These are phyloP conservation scores for Spilosoma lubricipeda DNA, from an alignment of 2,888 invertebrate genomes.

Conservation along the genomic window DNA sequence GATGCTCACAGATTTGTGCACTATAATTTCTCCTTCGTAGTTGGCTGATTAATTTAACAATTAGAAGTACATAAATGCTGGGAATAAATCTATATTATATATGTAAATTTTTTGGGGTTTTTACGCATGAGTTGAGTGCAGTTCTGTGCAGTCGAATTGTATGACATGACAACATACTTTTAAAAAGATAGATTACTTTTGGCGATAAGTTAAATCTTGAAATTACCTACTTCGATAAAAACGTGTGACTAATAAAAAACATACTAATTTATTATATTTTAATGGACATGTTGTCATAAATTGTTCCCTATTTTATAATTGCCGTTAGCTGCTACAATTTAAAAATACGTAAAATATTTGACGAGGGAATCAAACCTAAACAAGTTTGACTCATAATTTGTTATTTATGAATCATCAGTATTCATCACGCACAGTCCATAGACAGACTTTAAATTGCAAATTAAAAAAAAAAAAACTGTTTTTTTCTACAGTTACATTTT, in stretches of 20 bases:
- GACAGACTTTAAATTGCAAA: too few relatives aligned
- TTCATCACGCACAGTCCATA: conserved; percentile 30
- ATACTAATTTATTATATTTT: background rate
- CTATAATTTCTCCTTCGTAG: too few relatives aligned
- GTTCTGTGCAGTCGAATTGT: background rate
- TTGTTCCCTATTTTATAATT: too few relatives aligned
- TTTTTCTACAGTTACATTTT: too few relatives aligned
- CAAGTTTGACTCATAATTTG: conserved; percentile 47
- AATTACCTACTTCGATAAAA: background rate
- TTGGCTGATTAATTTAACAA: too few relatives aligned
- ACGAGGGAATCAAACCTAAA: conserved; percentile 53
- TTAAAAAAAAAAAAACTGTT: too few relatives aligned
- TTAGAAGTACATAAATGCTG: too few relatives aligned
- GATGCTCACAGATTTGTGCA: too few relatives aligned
- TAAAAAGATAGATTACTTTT: background rate
- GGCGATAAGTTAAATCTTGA: background rate
- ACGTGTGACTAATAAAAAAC: background rate
- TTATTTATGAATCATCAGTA: conserved; percentile 26
- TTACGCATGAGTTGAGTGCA: background rate
- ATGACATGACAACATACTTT: background rate
- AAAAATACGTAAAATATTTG: conserved; percentile 18
- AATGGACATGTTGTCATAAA: background rate
- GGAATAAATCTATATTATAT: too few relatives aligned
- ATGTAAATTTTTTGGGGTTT: background rate
- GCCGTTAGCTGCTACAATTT: too few relatives aligned